Percentiles rank a stretch among this genome's conserved stretches.
Conservation (phyloP, 2,888 invertebrate species). For the Drosophila barbarae region DNA sequence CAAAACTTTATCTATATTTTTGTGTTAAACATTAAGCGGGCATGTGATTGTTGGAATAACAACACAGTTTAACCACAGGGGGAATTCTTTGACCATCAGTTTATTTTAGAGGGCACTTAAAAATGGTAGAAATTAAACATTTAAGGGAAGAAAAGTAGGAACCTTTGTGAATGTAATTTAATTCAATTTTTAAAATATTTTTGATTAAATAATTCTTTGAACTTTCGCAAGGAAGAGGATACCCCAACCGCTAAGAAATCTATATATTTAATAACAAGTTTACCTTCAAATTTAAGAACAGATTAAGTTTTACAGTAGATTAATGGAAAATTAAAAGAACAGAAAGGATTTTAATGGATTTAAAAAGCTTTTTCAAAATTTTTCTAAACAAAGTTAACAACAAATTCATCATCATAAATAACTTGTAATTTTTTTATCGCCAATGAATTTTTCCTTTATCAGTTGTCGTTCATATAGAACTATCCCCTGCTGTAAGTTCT, state of each 20-base stretch:
- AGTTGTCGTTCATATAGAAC: not conserved
- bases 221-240: not conserved
- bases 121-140: not conserved
- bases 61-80: constrained; percentile 17
- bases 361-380: not conserved
- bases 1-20: constrained; percentile 3
- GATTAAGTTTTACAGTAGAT: too few relatives aligned
- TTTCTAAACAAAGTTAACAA: not conserved
- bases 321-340: not conserved
- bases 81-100: not conserved
- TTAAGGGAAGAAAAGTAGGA: rapidly evolving
- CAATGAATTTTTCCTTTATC: not conserved
- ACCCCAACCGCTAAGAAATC: not conserved
- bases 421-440: too few relatives aligned
- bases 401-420: too few relatives aligned
- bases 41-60: constrained; percentile 15
- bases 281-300: too few relatives aligned
- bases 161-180: too few relatives aligned
- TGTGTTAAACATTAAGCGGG: constrained; percentile 3
- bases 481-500: constrained; percentile 23
- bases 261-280: not conserved
- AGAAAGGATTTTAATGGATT: too few relatives aligned
- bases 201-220: not conserved
- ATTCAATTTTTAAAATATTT: not conserved
- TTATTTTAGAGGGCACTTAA: constrained; percentile 11